Conservation (phyloP, 1,140 invertebrate species). For the Paraescarpia echinospica region DNA sequence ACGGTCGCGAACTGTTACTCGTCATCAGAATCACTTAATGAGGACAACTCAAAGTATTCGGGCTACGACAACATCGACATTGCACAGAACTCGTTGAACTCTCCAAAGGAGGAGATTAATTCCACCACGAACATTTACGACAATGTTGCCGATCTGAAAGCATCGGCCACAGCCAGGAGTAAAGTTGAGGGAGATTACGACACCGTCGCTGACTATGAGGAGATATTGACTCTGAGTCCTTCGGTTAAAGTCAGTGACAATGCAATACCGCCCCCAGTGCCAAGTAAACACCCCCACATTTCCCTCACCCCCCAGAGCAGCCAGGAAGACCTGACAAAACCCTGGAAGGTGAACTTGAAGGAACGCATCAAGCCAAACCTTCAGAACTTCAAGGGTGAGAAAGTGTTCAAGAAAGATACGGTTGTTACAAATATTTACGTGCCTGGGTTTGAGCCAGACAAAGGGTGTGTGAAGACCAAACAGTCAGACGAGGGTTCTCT, state of each 20-base stretch:
- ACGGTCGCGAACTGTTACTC: not conserved
- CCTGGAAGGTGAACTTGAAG: conserved; percentile 23
- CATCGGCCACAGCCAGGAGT: not conserved
- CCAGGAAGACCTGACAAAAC: not conserved
- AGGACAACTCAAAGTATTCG: not conserved
- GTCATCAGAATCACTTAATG: not conserved
- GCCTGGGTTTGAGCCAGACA: not conserved
- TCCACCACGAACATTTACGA: not conserved
- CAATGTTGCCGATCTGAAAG: not conserved
- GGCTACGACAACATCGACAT: not conserved
- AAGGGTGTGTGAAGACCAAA: not conserved
- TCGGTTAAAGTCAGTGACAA: not conserved
- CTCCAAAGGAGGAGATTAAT: not conserved
- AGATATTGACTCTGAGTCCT: not conserved
- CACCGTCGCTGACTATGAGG: not conserved
- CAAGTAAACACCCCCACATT: not conserved
- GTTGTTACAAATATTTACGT: conserved; percentile 38
- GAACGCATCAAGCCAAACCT: conserved; percentile 22
- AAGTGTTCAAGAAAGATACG: conserved; percentile 54
- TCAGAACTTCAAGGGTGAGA: conserved; percentile 44
- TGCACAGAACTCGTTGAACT: not conserved
- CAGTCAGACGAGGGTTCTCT: not conserved
- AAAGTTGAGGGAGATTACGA: not conserved
- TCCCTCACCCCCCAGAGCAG: not conserved
- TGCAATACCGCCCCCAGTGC: conserved; percentile 5